Base-by-base conservation (phyloP, 2,797 vertebrate genomes). In the Sebastes paucispinis region DNA sequence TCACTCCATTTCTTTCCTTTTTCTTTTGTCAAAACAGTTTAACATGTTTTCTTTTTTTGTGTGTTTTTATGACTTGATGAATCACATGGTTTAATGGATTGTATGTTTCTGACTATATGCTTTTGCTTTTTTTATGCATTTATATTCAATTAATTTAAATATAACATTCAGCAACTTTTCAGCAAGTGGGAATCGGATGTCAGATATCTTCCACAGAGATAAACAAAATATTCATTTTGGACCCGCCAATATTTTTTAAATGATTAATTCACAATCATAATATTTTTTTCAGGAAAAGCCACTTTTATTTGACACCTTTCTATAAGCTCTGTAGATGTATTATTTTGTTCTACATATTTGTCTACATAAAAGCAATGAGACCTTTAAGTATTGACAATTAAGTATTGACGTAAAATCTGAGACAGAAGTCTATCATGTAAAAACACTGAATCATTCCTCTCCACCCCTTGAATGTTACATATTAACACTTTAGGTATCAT, bases 381-480 rank as follows among this genome's bases (percentile, higher is more conserved):
- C 43, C 43, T 47, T 36, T 31, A 31, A 47, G 24, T 20, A 16
- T 3, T n/a, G 27, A 52, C 36, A 63, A n/a, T 20, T 31, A 20
- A 47, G 24, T 20, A 13, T 6, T 22, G 27, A 43, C 8, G 58
- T 32, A 25, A 1, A 70, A 8, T 12, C 13, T 58, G 0, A 4
- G 60, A 63, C 18, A 43, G 6, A 18, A 47, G 43, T 47, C 39
- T 27, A n/a, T 62, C 3, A 14, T 31, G 59, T 47, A 12, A 67
- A 32, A 54, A 60, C 25, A 25, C 55, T 22, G 54, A 79, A 29
- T 69, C 13, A 57, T 74, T 91, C 62, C n/a, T 81, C 86, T 87
- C 83, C 70, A 79, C 80, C 83, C 3, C 2, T 22, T 57, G 6
- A 68, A 52, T 67, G 18, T 54, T 27, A 27, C n/a, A 55, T 43